These are phyloP conservation scores for Aplocera efformata DNA, from an alignment of 2,888 invertebrate species.

Conservation along the genomic window DNA sequence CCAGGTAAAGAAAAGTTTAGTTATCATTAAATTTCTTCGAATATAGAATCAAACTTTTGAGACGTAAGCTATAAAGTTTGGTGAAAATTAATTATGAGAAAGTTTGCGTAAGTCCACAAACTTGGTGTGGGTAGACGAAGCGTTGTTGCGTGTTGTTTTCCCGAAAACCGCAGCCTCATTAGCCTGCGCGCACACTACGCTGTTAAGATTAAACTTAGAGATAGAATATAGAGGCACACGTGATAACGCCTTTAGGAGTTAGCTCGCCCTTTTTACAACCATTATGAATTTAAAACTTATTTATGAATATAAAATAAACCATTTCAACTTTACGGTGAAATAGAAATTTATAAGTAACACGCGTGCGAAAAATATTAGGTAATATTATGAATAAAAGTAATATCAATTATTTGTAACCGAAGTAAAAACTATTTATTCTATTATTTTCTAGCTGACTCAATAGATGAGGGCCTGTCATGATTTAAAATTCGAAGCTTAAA, in stretches of 20 bases:
- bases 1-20: conserved; percentile 17
- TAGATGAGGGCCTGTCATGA: too few relatives aligned
- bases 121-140: conserved; percentile 44
- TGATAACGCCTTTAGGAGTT: conserved; percentile 53
- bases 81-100: conserved; percentile 58
- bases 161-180: conserved; percentile 74
- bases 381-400: too few relatives aligned
- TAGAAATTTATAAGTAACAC: too few relatives aligned
- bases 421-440: too few relatives aligned
- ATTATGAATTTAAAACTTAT: too few relatives aligned
- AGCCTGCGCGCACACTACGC: conserved; percentile 69
- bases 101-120: conserved; percentile 61
- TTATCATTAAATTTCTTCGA: neutral
- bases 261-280: conserved; percentile 26
- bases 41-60: neutral
- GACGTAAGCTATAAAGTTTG: conserved; percentile 6
- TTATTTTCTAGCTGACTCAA: too few relatives aligned
- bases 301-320: too few relatives aligned
- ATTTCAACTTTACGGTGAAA: too few relatives aligned
- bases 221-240: conserved; percentile 55
- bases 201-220: conserved; percentile 67
- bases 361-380: too few relatives aligned
- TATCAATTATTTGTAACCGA: too few relatives aligned
- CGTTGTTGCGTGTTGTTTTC: conserved; percentile 65
- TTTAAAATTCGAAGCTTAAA: too few relatives aligned